Evolutionary conservation across 92 coral and sea anemone genomes (phyloP).

Genomic region (Galaxea fascicularis): DNA sequence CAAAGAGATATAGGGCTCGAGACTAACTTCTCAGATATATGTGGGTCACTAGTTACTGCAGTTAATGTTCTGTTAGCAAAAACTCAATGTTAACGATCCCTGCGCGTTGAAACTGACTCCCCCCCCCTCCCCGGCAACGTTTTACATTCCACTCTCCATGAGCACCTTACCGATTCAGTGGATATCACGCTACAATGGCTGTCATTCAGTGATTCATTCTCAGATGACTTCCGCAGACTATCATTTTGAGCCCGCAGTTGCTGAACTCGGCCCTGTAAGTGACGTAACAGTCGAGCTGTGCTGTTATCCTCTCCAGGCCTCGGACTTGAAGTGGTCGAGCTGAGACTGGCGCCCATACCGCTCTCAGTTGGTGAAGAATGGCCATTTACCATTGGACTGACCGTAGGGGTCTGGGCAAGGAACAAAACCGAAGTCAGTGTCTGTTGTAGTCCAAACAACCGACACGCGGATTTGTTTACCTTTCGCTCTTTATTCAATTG

Average conservation of each 20-base stretch:
- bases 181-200: slow-evolving; percentile 82
- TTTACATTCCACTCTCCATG: neutral
- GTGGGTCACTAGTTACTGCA: too few relatives aligned
- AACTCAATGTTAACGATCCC: too few relatives aligned
- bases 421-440: neutral
- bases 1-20: neutral
- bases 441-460: too few relatives aligned
- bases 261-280: slow-evolving; percentile 96
- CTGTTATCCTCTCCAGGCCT: slow-evolving; percentile 86
- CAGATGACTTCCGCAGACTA: slow-evolving; percentile 83
- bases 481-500: too few relatives aligned
- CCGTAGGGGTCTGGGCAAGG: slow-evolving; percentile 64
- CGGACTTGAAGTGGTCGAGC: slow-evolving; percentile 83
- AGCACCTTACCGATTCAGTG: slow-evolving; percentile 55
- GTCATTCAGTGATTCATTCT: slow-evolving; percentile 83
- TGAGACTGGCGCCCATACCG: slow-evolving; percentile 88
- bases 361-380: slow-evolving; percentile 77
- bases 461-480: too few relatives aligned
- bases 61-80: too few relatives aligned
- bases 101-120: neutral
- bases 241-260: slow-evolving; percentile 97
- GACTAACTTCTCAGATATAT: too few relatives aligned
- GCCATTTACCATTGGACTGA: slow-evolving; percentile 89
- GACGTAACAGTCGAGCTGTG: slow-evolving; percentile 91
- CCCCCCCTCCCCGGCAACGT: neutral